Conservation (phyloP, 2,113 vertebrate species). For the Brachionichthys hirsutus region DNA sequence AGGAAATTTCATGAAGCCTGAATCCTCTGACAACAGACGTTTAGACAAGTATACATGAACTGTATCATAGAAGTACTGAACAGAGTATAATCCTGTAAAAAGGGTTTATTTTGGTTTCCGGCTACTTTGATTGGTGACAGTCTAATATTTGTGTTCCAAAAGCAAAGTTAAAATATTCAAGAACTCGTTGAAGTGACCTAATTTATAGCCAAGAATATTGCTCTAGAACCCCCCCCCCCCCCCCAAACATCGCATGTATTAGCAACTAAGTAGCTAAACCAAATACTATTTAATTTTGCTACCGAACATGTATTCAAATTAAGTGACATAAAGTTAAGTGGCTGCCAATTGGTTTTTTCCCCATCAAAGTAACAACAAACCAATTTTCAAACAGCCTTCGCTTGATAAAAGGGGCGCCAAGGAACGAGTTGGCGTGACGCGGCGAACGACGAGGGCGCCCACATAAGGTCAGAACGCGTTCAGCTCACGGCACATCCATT, state of each 20-base stretch:
- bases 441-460: slow-evolving; percentile 55
- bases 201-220: slow-evolving; percentile 51
- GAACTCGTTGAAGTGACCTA: slow-evolving; percentile 56
- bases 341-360: slow-evolving; percentile 48
- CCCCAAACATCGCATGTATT: slow-evolving; percentile 38
- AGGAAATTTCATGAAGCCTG: neutral
- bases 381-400: slow-evolving; percentile 63
- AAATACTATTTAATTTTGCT: slow-evolving; percentile 62
- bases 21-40: slow-evolving; percentile 24
- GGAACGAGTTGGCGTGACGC: slow-evolving; percentile 55
- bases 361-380: slow-evolving; percentile 51
- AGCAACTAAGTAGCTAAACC: slow-evolving; percentile 65
- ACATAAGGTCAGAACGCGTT: slow-evolving; percentile 65
- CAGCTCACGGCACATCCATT: slow-evolving; percentile 67
- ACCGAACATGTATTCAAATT: slow-evolving; percentile 62
- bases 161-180: slow-evolving; percentile 46
- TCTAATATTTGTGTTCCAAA: slow-evolving; percentile 19
- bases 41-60: slow-evolving; percentile 20
- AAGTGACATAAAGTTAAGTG: slow-evolving; percentile 56
- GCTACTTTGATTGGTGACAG: slow-evolving; percentile 22
- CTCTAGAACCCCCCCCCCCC: slow-evolving; percentile 15
- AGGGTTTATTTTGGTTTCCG: slow-evolving; percentile 33
- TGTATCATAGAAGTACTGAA: slow-evolving; percentile 20
- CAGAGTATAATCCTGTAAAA: slow-evolving; percentile 15
- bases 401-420: slow-evolving; percentile 59